Conservation (phyloP, 2,797 vertebrate genomes). For the Pterois miles region DNA sequence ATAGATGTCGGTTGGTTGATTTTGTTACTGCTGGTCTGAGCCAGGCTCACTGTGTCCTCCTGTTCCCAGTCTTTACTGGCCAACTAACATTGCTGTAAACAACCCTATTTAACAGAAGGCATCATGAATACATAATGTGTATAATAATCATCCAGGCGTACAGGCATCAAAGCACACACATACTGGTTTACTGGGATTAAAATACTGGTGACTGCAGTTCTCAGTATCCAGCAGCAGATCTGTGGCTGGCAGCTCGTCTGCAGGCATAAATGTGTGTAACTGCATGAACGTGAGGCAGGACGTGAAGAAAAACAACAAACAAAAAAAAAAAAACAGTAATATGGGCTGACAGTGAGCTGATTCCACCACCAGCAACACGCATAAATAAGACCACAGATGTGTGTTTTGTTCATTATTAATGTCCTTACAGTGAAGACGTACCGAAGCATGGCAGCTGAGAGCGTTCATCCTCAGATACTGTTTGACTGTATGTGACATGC, state of each 20-base stretch:
- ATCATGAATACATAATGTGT: not conserved
- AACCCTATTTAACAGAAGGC: not conserved
- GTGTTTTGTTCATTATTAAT: not conserved
- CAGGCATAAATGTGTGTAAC: not conserved
- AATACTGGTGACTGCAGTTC: not conserved
- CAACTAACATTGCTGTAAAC: not conserved
- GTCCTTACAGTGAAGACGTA: not conserved
- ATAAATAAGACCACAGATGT: not conserved
- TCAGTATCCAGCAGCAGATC: not conserved
- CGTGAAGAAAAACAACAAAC: not conserved
- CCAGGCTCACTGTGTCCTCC: not conserved
- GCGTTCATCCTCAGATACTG: not conserved
- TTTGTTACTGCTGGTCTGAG: not conserved
- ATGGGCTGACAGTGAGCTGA: slow-evolving; percentile 14
- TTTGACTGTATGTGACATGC: slow-evolving; percentile 15
- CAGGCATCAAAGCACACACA: not conserved
- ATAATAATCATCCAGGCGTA: not conserved
- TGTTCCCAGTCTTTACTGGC: not conserved
- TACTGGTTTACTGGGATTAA: not conserved
- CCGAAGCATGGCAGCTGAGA: not conserved
- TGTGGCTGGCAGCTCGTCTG: not conserved
- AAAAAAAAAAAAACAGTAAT: not conserved
- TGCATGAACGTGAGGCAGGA: not conserved
- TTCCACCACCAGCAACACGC: not conserved
- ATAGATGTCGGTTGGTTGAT: not conserved